These are phyloP conservation scores for Bolborhynchus lineola DNA, from an alignment of 2,113 vertebrate genomes.

Conservation along the genomic window DNA sequence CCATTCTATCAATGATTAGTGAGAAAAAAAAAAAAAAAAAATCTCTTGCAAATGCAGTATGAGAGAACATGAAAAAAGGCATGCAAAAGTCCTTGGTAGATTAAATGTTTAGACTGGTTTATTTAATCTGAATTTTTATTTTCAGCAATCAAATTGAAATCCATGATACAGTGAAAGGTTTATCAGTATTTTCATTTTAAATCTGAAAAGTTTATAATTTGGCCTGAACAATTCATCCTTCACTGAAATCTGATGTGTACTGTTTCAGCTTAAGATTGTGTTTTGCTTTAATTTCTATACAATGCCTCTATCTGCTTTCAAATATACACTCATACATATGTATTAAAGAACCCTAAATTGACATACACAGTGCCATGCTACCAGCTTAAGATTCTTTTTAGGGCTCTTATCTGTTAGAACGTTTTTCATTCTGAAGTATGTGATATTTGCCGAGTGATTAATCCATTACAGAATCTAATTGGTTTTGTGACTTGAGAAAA, in stretches of 20 bases:
- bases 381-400: background rate
- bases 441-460: constrained; percentile 3
- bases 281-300: background rate
- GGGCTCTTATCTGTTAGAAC: background rate
- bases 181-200: background rate
- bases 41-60: background rate
- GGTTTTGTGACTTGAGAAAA: background rate
- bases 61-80: background rate
- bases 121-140: background rate
- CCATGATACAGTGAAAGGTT: background rate
- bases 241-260: background rate
- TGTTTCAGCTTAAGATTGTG: background rate
- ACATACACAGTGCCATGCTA: background rate
- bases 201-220: background rate
- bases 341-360: background rate
- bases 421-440: background rate
- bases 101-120: background rate
- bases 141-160: background rate
- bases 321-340: background rate
- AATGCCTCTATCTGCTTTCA: background rate
- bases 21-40: background rate
- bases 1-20: background rate
- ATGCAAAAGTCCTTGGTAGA: background rate
- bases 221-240: background rate
- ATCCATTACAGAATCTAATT: background rate